phyloP scores from a whole-genome alignment of 2,888 invertebrate genomes.

The Thysanoteuthis rhombus region DNA sequence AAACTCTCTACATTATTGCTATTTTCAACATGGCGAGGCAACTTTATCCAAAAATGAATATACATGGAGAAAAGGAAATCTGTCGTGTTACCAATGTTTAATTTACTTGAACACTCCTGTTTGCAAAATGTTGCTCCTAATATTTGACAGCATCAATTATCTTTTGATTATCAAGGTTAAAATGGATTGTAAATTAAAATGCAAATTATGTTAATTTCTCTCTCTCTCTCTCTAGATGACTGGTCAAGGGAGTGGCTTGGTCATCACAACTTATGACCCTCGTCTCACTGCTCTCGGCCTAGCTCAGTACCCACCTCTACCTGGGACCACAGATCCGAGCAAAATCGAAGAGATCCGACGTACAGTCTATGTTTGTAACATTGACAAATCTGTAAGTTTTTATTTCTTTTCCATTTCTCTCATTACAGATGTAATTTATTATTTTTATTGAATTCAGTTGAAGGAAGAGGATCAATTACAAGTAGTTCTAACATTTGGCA shows the following conservation, averaged over 20 bases:
- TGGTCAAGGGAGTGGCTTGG: conserved; percentile 54
- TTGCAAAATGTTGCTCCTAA: too few species aligned
- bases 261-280: conserved; percentile 78
- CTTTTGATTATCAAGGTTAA: too few species aligned
- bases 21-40: too few species aligned
- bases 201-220: not conserved
- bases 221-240: conserved; percentile 46
- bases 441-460: not conserved
- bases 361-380: conserved; percentile 86
- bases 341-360: conserved; percentile 96
- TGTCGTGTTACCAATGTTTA: too few species aligned
- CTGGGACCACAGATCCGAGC: conserved; percentile 77
- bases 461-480: not conserved
- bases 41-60: too few species aligned
- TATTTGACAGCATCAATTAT: too few species aligned
- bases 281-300: conserved; percentile 80
- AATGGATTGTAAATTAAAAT: not conserved
- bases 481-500: too few species aligned
- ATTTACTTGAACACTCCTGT: too few species aligned
- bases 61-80: too few species aligned
- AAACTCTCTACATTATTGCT: too few species aligned
- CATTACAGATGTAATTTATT: not conserved
- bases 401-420: not conserved
- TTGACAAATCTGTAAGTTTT: conserved; percentile 75
- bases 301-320: conserved; percentile 83